Percentiles rank a stretch among this genome's conserved stretches.
Conservation (phyloP, 2,888 invertebrate species). For the Oscheius sp. region DNA sequence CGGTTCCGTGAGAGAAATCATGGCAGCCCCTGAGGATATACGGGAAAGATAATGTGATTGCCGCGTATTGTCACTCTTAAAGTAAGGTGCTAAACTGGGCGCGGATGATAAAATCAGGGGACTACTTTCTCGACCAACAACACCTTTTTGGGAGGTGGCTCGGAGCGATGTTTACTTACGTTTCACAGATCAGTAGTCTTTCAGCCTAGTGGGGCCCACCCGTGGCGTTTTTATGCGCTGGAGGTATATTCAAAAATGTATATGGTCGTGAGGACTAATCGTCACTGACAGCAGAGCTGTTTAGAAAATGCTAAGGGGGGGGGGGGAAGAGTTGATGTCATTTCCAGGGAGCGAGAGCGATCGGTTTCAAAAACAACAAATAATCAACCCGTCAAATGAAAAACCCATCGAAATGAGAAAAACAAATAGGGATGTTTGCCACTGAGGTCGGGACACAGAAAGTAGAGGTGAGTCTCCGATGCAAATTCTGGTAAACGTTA, state of each 20-base stretch:
- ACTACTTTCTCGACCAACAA: too few species aligned
- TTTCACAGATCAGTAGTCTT: slow-evolving; percentile 6
- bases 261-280: slow-evolving; percentile 18
- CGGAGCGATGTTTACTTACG: background rate
- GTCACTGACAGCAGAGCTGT: slow-evolving; percentile 9
- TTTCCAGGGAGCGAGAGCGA: background rate
- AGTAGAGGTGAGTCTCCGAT: background rate
- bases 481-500: background rate
- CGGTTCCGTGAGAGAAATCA: background rate
- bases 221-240: background rate
- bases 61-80: too few species aligned
- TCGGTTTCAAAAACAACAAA: slow-evolving; percentile 1
- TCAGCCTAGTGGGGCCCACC: background rate
- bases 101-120: too few species aligned
- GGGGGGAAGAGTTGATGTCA: background rate
- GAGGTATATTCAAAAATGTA: slow-evolving; percentile 16
- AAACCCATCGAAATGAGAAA: background rate
- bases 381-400: slow-evolving; percentile 11
- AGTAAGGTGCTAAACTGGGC: too few species aligned
- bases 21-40: background rate
- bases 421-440: slow-evolving; percentile 10
- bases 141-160: too few species aligned
- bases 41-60: too few species aligned
- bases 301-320: background rate
- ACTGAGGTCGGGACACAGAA: background rate